These are phyloP conservation scores for Pomacea maculata DNA, from an alignment of 1,140 invertebrate species.

Conservation along the genomic window DNA sequence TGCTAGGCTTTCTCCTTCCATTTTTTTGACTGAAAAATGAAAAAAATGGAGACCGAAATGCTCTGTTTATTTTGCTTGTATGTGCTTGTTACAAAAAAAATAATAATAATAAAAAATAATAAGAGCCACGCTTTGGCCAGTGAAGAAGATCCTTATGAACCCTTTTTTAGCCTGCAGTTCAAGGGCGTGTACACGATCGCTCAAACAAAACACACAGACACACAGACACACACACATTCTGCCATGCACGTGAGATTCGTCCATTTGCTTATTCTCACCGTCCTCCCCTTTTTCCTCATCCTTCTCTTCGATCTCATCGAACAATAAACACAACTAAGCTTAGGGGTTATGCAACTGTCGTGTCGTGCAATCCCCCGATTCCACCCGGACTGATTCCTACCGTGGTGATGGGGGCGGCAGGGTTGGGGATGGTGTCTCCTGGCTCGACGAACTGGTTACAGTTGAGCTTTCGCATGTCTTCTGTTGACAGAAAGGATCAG, in stretches of 20 bases:
- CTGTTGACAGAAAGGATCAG: neutral
- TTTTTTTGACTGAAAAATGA: no score
- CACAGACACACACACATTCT: conserved; percentile 7
- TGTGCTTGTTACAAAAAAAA: no score
- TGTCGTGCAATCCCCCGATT: neutral
- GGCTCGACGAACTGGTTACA: conserved; percentile 16
- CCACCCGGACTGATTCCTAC: neutral
- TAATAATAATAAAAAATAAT: no score
- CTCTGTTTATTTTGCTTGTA: no score
- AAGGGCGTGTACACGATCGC: neutral
- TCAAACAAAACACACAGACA: neutral
- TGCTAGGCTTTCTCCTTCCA: no score
- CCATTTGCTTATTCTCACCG: neutral
- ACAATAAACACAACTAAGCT: neutral
- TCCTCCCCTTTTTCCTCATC: neutral
- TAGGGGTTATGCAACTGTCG: neutral
- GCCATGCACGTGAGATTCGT: neutral
- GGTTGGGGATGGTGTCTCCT: conserved; percentile 27
- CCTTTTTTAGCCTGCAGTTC: neutral
- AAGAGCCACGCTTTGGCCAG: no score
- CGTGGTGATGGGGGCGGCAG: conserved; percentile 27
- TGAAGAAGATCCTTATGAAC: no score
- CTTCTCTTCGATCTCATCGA: neutral
- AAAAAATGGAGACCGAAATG: no score
- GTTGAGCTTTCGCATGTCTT: conserved; percentile 27